phyloP scores from a whole-genome alignment of 2,888 invertebrate species.

The Drosophila niveifrons region DNA sequence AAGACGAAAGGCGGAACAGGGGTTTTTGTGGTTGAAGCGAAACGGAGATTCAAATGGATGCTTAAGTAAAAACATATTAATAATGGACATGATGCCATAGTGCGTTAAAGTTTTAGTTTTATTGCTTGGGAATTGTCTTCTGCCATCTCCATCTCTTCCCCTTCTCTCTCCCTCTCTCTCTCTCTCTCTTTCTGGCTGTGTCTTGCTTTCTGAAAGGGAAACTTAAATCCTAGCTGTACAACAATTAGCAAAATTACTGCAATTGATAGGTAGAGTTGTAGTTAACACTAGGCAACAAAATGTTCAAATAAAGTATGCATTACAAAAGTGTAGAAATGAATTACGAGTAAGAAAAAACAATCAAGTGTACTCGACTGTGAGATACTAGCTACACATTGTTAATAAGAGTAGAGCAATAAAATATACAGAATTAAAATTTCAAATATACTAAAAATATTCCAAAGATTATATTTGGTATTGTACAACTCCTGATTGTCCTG shows the following conservation, averaged over 20 bases:
- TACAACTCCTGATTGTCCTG: too few species aligned
- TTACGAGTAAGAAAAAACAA: too few species aligned
- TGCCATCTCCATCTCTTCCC: neutral
- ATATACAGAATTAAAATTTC: too few species aligned
- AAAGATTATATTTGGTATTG: too few species aligned
- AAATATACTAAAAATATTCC: too few species aligned
- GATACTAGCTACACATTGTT: too few species aligned
- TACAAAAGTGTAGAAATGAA: neutral
- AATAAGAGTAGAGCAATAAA: too few species aligned
- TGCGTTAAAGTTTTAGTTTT: slow-evolving; percentile 54
- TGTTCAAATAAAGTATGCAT: neutral
- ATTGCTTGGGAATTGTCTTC: slow-evolving; percentile 39
- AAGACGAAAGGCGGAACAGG: neutral
- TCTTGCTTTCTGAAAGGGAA: neutral
- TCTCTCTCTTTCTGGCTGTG: neutral
- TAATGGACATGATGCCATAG: slow-evolving; percentile 46
- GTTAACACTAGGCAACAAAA: slow-evolving; percentile 13
- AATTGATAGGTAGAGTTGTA: slow-evolving; percentile 27
- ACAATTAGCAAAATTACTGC: slow-evolving; percentile 31
- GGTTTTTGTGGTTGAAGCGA: neutral
- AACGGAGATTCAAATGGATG: slow-evolving; percentile 41
- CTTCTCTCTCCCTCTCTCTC: neutral
- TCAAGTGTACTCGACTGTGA: too few species aligned
- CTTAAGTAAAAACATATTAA: slow-evolving; percentile 60
- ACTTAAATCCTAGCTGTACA: slow-evolving; percentile 10